Base-by-base conservation (phyloP, 2,797 vertebrate genomes). In the Sylvia borin region DNA sequence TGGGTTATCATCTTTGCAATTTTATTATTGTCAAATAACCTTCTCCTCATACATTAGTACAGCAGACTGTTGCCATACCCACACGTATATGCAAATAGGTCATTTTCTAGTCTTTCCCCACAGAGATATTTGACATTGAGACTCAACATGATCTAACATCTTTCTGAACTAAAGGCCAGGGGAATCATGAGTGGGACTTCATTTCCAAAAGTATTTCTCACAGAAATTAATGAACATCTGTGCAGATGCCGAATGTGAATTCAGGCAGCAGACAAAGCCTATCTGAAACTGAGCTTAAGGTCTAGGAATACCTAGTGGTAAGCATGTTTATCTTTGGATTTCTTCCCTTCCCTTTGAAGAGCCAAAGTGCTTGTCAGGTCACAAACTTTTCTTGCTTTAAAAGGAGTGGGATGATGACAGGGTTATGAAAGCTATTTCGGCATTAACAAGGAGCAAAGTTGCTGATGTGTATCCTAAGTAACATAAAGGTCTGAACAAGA, bases 71-170 rank as follows among this genome's bases (percentile, higher is more conserved):
- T 90, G 87, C 85, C 4, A 4, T 53, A 50, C 9, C 10, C 3
- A 5, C 50, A 83, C 72, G 84, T 36, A 66, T 34, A 87, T 60
- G 82, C 75, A 95, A 85, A 92, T 62, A 68, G 65, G 36, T 75
- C 85, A 92, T 65, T 95, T 85, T 36, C 75, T 55, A 84, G 66
- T 78, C 54, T 91, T 90, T 91, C 82, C 91, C 87, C 70, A 96
- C 54, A 92, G 92, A 95, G 62, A 57, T 68, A 88, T 58, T n/a
- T 94, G 92, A 94, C 85, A 90, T 38, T 81, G 91, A 95, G 42
- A 64, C 53, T 94, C 67, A 61, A 85, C 47, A 64, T 18, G 74
- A 91, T 89, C 64, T 18, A 79, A 71, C 48, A 73, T 82, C 90
- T 48, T 79, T 93, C 90, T 92, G 74, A 95, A 93, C 48, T n/a